Base-by-base conservation (phyloP, 2,113 vertebrate species). In the Cichladusa arquata region DNA sequence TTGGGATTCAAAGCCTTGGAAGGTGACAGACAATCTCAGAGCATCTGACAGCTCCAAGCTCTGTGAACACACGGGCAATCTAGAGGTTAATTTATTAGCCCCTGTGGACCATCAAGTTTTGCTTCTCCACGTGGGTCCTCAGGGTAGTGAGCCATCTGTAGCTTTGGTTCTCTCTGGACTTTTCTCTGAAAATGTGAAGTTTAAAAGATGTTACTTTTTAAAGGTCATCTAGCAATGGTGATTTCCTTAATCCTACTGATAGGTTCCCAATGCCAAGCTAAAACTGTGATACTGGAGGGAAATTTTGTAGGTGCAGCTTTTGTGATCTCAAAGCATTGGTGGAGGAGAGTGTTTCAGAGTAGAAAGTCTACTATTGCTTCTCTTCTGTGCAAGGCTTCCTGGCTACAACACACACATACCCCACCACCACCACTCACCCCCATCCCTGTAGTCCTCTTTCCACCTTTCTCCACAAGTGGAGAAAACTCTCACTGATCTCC, bases 381-480 rank as follows among this genome's bases (percentile, higher is more conserved):
- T 40, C 15, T 23, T 70, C 65, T 67, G 29, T 65, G 60, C 50
- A 74, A 62, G 28, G 19, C 9, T 66, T 44, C 31, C 34, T 20
- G 4, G 36, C 65, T 74, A 12, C 34, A n/a, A 15, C 29, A 42
- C 36, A 72, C 48, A 62, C 19, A 34, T 19, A 9, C 18, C 5
- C 29, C 22, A 26, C 31, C n/a, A 9, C 28, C 19, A 56, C 8
- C 7, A 48, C 24, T 19, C 0, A 0, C 14, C 40, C 31, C 44
- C 8, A n/a, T 8, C 42, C 22, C 40, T 29, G 31, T 36, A 74
- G 18, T 56, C 54, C n/a, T 74, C 65, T 50, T 24, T 50, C 5
- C 48, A 50, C 48, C 48, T 50, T 50, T 50, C 14, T 5, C 53
- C 42, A 47, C 34, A 45, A 56, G 14, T 62, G 19, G 28, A 67